Evolutionary conservation across 2,113 vertebrate genomes (phyloP).

Genomic region (Phrynosoma blainvillii): DNA sequence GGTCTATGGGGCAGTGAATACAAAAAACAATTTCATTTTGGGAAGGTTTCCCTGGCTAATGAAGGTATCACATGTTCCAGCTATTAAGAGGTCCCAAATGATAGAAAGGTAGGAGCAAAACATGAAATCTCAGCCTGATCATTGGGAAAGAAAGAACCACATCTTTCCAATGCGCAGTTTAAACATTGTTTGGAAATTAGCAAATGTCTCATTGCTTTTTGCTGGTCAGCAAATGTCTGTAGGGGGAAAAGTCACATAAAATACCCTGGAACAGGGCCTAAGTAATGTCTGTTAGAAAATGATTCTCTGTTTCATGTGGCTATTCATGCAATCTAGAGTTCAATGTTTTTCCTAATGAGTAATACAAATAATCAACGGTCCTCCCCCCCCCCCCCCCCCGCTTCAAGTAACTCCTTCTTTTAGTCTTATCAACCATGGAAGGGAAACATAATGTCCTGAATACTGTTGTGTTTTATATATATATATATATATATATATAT

Average conservation of each 20-base stretch:
- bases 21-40: not conserved
- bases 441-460: not conserved
- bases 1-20: not conserved
- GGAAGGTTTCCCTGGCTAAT: not conserved
- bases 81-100: not conserved
- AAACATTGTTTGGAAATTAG: conserved; percentile 21
- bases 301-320: not conserved
- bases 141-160: conserved; percentile 11
- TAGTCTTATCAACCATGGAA: not conserved
- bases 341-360: not conserved
- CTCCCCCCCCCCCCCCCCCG: too few species aligned
- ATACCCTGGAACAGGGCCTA: conserved; percentile 7
- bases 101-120: not conserved
- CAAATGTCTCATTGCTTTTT: conserved; percentile 2
- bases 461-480: too few species aligned
- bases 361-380: not conserved
- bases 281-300: not conserved
- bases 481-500: too few species aligned
- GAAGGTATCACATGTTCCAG: not conserved
- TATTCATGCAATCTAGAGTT: not conserved
- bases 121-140: not conserved
- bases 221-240: conserved; percentile 7
- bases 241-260: not conserved
- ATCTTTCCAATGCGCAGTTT: not conserved
- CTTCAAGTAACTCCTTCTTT: not conserved